Conservation (phyloP, 35 echinoderm and acorn worm species). For the Strongylocentrotus purpuratus region DNA sequence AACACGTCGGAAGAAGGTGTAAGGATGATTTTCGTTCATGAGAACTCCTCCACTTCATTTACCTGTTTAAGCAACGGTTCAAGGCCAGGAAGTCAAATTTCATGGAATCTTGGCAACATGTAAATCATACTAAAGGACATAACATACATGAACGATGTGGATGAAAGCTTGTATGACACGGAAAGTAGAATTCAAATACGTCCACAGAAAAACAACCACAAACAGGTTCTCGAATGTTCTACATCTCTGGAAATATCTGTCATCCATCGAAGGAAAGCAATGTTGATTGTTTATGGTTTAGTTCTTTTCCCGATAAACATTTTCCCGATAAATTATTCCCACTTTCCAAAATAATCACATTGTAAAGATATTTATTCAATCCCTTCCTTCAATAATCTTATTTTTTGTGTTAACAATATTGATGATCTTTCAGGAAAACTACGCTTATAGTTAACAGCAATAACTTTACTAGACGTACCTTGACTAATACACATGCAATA, state of each 20-base stretch:
- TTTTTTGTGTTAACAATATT: too few relatives aligned
- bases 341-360: too few relatives aligned
- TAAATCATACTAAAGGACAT: background rate
- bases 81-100: background rate
- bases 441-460: too few relatives aligned
- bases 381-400: too few relatives aligned
- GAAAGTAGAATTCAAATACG: background rate
- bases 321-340: too few relatives aligned
- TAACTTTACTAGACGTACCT: too few relatives aligned
- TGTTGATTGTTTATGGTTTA: too few relatives aligned
- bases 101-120: background rate
- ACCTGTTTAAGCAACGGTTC: background rate
- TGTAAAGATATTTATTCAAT: too few relatives aligned
- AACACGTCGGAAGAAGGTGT: background rate
- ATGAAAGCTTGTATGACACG: background rate
- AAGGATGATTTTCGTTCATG: background rate
- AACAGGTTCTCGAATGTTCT: background rate
- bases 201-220: background rate
- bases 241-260: background rate
- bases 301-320: too few relatives aligned
- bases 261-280: too few relatives aligned
- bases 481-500: too few relatives aligned
- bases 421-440: too few relatives aligned
- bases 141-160: background rate
- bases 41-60: background rate